Conservation (phyloP, 1,140 invertebrate species). For the Drosophila gunungcola region DNA sequence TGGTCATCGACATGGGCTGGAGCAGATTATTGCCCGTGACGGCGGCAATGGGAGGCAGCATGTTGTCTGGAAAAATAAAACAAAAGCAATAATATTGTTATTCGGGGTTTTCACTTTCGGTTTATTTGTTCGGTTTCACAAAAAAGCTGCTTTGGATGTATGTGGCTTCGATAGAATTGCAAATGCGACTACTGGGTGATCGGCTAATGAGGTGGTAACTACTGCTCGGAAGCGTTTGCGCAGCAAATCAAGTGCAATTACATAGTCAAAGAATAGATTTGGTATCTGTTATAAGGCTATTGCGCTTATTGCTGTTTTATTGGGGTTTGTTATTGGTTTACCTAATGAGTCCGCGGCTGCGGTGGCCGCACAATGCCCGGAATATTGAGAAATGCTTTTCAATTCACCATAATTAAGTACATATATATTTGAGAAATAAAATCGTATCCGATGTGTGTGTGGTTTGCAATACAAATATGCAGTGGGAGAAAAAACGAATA, state of each 20-base stretch:
- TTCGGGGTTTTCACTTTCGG: background rate
- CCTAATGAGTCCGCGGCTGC: constrained; percentile 81
- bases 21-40: constrained; percentile 71
- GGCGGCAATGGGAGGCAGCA: constrained; percentile 85
- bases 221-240: constrained; percentile 55
- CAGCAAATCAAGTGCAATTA: constrained; percentile 58
- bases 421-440: constrained; percentile 34
- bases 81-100: constrained; percentile 11
- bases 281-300: constrained; percentile 11
- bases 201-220: constrained; percentile 36
- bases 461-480: constrained; percentile 44
- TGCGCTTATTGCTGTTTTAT: constrained; percentile 25
- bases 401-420: constrained; percentile 42
- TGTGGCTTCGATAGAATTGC: constrained; percentile 25
- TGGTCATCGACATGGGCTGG: constrained; percentile 72
- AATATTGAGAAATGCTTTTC: constrained; percentile 84
- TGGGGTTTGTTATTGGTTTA: constrained; percentile 68
- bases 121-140: background rate
- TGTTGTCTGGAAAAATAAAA: constrained; percentile 82
- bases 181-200: constrained; percentile 43
- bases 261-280: constrained; percentile 32
- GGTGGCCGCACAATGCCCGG: constrained; percentile 80
- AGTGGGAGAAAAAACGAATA: constrained; percentile 43
- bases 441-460: constrained; percentile 53
- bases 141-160: constrained; percentile 28